Base-by-base conservation (phyloP, 2,888 invertebrate genomes). In the Deilephila porcellus region DNA sequence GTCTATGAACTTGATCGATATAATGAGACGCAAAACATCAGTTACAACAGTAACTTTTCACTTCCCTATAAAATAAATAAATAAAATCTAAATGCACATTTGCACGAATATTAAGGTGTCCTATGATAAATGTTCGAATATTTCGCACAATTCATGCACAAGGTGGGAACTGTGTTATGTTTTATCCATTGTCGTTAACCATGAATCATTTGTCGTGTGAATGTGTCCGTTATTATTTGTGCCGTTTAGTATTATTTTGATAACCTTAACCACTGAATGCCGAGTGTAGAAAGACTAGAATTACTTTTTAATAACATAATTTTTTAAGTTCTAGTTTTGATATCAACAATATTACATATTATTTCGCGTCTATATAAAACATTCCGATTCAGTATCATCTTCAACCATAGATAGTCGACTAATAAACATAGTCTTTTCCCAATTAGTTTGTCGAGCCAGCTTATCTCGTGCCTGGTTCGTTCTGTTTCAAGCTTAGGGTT, bases 161-260 rank as follows among this genome's bases (percentile, higher is more conserved):
- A 20, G 45, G 25, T 67, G 67, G 45, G 67, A 67, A 67, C 45
- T 67, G 67, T 67, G 67, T 52, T 60, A 64, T 71, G 70, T 34
- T 70, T 29, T 59, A 59, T 25, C 34, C 70, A 29, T 25, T 70
- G 71, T 67, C 32, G 29, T 20, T 34, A 19, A n/a, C 56, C n/a
- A 74, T 75, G 62, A 72, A 62, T 74, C 73, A 75, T 17, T 63
- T 63, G 20, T 52, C 67, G 52, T 52, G 67, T 67, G 67, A 52
- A 45, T 19, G 8, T 63, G 62, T 63, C 32, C 62, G 62, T 34
- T 32, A 52, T 67, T 45, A 67, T 45, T 45, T 67, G 34, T 34
- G 6, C 11, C 14, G 37, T 64, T 64, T 20, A 8, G 8, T 1
- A 7, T 25, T 11, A 4, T 60, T 60, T 20, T 7, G n/a, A 60